Evolutionary conservation across 2,113 vertebrate species (phyloP).

Genomic region (Sylvia atricapilla): DNA sequence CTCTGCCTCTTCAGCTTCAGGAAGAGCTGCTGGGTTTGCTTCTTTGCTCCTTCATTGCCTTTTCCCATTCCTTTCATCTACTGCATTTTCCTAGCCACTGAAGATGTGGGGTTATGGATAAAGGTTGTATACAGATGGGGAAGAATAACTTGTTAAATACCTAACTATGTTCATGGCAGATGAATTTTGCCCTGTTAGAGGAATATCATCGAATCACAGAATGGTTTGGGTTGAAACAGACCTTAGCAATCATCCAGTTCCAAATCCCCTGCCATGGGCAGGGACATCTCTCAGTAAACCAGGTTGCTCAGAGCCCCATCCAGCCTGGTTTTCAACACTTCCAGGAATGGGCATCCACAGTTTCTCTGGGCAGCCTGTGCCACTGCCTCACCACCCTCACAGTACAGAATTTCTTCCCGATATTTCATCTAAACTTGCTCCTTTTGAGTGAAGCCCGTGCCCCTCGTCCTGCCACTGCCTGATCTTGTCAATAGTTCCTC

Average conservation of each 20-base stretch:
- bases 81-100: not conserved
- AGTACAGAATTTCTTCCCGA: not conserved
- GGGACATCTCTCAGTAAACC: not conserved
- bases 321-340: not conserved
- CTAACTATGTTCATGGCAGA: not conserved
- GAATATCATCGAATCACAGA: not conserved
- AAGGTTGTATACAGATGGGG: not conserved
- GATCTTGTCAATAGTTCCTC: not conserved
- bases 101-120: not conserved
- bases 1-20: not conserved
- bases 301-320: not conserved
- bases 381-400: not conserved
- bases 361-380: not conserved
- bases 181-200: not conserved
- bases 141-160: not conserved
- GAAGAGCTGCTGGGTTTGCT: not conserved
- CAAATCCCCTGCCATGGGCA: rapidly evolving
- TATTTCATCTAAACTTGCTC: not conserved
- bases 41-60: not conserved
- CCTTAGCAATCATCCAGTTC: not conserved
- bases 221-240: not conserved
- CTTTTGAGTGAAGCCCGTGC: not conserved
- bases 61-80: not conserved
- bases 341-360: not conserved
- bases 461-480: not conserved